Evolutionary conservation across 2,888 invertebrate species (phyloP), one percentile per base, ranked within the genome.

Genomic region (Neocrepidodera transversa): DNA sequence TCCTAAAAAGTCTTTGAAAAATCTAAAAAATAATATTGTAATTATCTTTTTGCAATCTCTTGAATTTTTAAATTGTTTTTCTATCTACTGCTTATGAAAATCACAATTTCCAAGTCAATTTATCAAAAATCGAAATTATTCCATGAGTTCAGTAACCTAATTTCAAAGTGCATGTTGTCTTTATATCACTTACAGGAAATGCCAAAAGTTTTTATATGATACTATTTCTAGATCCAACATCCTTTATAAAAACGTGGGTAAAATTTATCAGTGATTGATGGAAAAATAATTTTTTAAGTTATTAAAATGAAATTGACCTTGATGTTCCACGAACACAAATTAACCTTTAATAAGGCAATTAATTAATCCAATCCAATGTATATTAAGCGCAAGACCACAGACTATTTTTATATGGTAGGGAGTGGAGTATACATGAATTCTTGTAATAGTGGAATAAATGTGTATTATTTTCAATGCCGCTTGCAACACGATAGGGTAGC

Each of bases 391-490:
- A 23, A 50, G 50, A 14, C 38, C 50, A 36, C 13, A n/a, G 23
- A 38, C 50, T 50, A 36, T 26, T 36, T 38, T 38, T n/a, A 26
- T 38, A 50, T 49, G 49, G 50, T 23, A 50, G 50, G 50, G 50
- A 50, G 50, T 38, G 50, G 38, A 38, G 10, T 49, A 35, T 23
- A 35, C 38, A 38, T 50, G 36, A 50, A 36, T 50, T 50, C 50
- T 50, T 50, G 38, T 50, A 48, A n/a, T 18, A 11, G 49, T 23
- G 6, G 11, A 48, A 32, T 2, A 4, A n/a, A 8, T 16, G 23
- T 32, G 4, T 3, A 35, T 48, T 11, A 13, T 17, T 35, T 32
- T 48, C 35, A 20, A 18, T 11, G 18, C 18, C 35, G 17, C 38
- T 4, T 32, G 13, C 2, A 13, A 32, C 13, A 32, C 32, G 32